A percentile compares a stretch with the other conserved stretches of the same genome.
phyloP scores from a whole-genome alignment of 2,797 vertebrate genomes.

The Lacerta bilineata region DNA sequence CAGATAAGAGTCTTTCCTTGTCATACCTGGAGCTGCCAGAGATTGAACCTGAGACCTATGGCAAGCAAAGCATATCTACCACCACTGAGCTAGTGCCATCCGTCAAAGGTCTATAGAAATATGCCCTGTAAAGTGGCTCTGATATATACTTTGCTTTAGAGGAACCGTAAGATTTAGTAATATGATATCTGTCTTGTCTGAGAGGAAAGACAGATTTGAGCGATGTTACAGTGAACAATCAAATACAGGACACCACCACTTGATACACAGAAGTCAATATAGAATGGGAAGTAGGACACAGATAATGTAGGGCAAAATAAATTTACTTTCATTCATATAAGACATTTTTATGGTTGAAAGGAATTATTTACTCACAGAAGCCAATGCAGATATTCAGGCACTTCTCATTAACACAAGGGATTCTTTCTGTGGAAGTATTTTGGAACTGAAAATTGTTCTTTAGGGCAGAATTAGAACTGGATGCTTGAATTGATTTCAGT shows the following conservation, averaged over 20 bases:
- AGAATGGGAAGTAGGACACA: not conserved
- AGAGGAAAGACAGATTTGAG: not conserved
- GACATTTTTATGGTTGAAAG: not conserved
- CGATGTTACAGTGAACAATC: not conserved
- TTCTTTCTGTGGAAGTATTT: not conserved
- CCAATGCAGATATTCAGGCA: not conserved
- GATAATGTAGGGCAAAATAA: not conserved
- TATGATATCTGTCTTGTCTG: not conserved
- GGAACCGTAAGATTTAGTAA: not conserved
- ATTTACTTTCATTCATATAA: not conserved
- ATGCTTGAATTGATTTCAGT: slow-evolving; percentile 14
- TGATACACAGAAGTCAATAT: not conserved
- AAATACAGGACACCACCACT: not conserved
- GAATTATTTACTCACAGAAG: not conserved
- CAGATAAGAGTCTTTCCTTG: not conserved
- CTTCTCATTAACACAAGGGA: not conserved
- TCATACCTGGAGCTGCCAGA: not conserved
- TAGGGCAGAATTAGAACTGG: slow-evolving; percentile 6
- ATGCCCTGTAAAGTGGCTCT: not conserved
- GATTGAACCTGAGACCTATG: not conserved
- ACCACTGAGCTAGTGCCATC: too few species aligned
- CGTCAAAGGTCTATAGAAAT: not conserved
- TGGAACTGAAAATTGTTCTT: not conserved
- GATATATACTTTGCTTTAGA: not conserved
- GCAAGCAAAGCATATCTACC: too few species aligned